Conservation (phyloP, 2,888 invertebrate species). For the Tinea semifulvella region DNA sequence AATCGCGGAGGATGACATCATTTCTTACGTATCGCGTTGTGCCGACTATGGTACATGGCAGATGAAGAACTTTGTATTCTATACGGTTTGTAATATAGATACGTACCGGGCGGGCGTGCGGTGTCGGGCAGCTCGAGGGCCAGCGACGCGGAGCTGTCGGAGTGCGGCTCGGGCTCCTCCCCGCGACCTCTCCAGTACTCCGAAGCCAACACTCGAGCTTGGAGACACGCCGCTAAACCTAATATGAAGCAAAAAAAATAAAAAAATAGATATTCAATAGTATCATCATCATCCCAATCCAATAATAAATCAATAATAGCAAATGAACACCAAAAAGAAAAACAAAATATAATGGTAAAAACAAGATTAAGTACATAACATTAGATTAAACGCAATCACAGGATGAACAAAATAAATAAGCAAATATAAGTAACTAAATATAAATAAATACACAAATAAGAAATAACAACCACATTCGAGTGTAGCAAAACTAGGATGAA, state of each 20-base stretch:
- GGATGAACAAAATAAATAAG: too few relatives aligned
- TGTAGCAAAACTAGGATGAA: too few relatives aligned
- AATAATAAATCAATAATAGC: neutral
- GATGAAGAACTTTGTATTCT: too few relatives aligned
- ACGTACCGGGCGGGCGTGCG: neutral
- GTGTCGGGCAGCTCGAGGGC: conserved; percentile 64
- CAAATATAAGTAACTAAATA: too few relatives aligned
- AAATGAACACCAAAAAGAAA: neutral
- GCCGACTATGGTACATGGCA: too few relatives aligned
- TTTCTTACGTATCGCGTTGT: too few relatives aligned
- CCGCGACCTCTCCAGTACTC: conserved; percentile 68
- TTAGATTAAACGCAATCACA: too few relatives aligned
- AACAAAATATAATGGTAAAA: neutral
- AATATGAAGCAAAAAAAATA: conserved; percentile 31
- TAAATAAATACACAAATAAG: too few relatives aligned
- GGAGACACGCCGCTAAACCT: conserved; percentile 85
- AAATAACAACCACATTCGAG: too few relatives aligned
- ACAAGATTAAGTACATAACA: too few relatives aligned
- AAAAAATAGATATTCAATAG: neutral
- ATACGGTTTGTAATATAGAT: too few relatives aligned
- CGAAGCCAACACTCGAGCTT: conserved; percentile 77
- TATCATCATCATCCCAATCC: neutral
- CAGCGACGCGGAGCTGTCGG: conserved; percentile 71
- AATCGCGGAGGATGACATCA: too few relatives aligned
- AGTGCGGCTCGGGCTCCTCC: conserved; percentile 70